Evolutionary conservation across 1,140 invertebrate genomes (phyloP).

Genomic region (Plectrocnemia conspersa): DNA sequence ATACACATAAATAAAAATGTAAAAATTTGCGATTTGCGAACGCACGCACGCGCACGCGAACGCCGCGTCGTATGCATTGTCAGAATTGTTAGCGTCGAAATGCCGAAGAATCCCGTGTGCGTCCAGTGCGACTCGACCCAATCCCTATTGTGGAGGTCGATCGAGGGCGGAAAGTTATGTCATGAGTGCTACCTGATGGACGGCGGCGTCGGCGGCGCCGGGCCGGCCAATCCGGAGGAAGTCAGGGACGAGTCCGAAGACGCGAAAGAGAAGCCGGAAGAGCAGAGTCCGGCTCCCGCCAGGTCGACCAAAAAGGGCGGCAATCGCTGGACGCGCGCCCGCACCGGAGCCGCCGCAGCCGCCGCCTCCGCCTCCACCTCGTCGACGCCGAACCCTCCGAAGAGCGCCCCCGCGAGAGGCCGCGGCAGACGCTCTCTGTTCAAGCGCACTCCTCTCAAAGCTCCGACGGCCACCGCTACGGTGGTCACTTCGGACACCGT

Average conservation of each 20-base stretch:
- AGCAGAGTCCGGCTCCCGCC: constrained; percentile 41
- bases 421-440: constrained; percentile 73
- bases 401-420: constrained; percentile 56
- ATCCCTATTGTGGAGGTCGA: constrained; percentile 46
- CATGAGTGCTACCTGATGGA: constrained; percentile 48
- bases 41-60: too few species aligned
- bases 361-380: constrained; percentile 45
- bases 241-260: constrained; percentile 41
- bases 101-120: constrained; percentile 50
- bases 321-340: constrained; percentile 43
- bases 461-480: constrained; percentile 72
- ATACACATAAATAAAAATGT: too few species aligned
- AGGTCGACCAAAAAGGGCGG: constrained; percentile 46
- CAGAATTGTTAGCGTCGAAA: too few species aligned
- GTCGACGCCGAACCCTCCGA: constrained; percentile 35
- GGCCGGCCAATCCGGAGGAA: constrained; percentile 38
- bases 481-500: constrained; percentile 75
- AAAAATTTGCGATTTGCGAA: too few species aligned
- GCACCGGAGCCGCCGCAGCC: constrained; percentile 42
- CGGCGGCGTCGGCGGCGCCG: constrained; percentile 36
- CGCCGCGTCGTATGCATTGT: constrained; percentile 2
- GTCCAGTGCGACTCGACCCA: constrained; percentile 46
- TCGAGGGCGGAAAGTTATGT: constrained; percentile 49
- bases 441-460: constrained; percentile 76
- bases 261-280: constrained; percentile 37